Conservation (phyloP, 2,113 vertebrate species). For the Stigmatopora nigra region DNA sequence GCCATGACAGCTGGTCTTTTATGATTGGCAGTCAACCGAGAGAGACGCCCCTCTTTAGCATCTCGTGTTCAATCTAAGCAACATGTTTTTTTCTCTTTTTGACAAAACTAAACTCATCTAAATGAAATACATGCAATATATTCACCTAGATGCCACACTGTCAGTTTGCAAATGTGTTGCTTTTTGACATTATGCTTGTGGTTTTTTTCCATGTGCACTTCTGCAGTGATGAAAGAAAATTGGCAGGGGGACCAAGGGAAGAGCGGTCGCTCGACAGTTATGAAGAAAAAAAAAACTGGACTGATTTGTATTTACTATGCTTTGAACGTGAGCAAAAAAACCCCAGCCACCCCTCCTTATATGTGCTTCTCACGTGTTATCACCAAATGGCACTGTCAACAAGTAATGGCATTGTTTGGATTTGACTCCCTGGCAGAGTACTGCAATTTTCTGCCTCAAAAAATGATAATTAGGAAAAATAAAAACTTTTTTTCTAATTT, state of each 20-base stretch:
- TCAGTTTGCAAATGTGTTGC: neutral
- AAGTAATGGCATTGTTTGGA: slow-evolving; percentile 25
- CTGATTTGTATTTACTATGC: slow-evolving; percentile 24
- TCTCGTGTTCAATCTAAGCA: neutral
- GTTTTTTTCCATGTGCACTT: neutral
- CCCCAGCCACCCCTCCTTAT: slow-evolving; percentile 17
- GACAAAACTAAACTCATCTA: slow-evolving; percentile 6
- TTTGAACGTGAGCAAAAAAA: neutral
- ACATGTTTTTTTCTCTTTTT: neutral
- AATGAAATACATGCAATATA: neutral
- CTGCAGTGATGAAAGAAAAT: slow-evolving; percentile 48
- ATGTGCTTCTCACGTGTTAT: slow-evolving; percentile 1
- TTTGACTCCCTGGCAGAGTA: slow-evolving; percentile 37
- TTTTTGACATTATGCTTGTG: neutral
- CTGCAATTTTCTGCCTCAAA: neutral
- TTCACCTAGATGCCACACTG: neutral
- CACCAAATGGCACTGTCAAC: slow-evolving; percentile 23
- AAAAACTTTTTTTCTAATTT: slow-evolving; percentile 22
- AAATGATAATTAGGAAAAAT: neutral
- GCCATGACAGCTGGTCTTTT: slow-evolving; percentile 13
- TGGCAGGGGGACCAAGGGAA: slow-evolving; percentile 41
- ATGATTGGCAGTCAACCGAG: slow-evolving; percentile 23
- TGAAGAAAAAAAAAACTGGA: slow-evolving; percentile 34
- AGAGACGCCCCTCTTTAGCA: neutral
- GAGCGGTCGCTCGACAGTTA: slow-evolving; percentile 21